Evolutionary conservation across 35 echinoderm and acorn worm genomes (phyloP), one percentile per base, ranked within the genome.

Genomic region (Strongylocentrotus purpuratus): DNA sequence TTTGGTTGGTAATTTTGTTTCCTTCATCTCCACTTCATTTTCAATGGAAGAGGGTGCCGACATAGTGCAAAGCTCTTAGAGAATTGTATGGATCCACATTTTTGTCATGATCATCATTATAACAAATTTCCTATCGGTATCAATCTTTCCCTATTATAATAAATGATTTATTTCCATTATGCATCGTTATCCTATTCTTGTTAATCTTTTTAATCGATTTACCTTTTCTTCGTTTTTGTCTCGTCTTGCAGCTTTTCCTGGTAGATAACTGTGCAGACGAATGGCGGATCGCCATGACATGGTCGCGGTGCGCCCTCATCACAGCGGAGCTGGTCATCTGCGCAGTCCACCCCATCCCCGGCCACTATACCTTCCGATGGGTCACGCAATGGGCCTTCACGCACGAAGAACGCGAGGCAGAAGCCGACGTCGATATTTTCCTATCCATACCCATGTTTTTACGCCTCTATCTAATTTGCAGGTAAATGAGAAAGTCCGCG

Each of bases 201-300:
- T 50, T 55, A 55, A 28, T 78, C 20, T 78, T 22, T 28, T 78
- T 28, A 3, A 11, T 78, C 22, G 4, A 78, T 93, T 93, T 58
- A 3, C 28, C 46, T 20, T 92, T 58, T 58, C 48, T 93, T 93
- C 31, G 2, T 92, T 31, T 20, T 92, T 92, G 17, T 89, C 48
- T 48, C 91, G 7, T 35, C n/a, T 20, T 93, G 4, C 95, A 99
- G 98, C 95, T 99, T 91, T 99, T 99, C 65, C 95, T 99, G 90
- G 98, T 99, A 14, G 98, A 99, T 95, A 99, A 99, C 94, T 99
- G 98, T 98, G 98, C 98, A 50, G 98, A 99, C 94, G 98, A 99
- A 70, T 99, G 98, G 98, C 94, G 98, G 70, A 94, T 99, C 61
- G 98, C 98, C 7, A 96, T 99, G 95, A 99, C 98, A 47, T 99